Conservation (phyloP, 1,140 invertebrate species). For the Euschistus heros region DNA sequence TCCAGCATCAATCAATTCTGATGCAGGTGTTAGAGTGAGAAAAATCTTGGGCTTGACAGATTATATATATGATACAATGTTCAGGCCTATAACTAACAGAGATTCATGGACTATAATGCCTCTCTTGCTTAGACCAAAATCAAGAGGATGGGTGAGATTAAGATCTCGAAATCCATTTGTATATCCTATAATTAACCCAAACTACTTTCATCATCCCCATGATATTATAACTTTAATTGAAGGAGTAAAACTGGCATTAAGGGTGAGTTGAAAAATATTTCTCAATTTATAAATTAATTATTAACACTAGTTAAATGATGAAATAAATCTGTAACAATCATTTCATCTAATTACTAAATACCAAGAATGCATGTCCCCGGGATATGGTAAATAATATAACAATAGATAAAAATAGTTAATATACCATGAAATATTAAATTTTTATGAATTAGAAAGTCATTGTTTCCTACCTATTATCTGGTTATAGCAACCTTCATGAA, state of each 20-base stretch:
- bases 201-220: slow-evolving; percentile 67
- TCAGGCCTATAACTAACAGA: slow-evolving; percentile 57
- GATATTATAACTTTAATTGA: slow-evolving; percentile 70
- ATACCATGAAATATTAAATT: too few species aligned
- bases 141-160: slow-evolving; percentile 59
- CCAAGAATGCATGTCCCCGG: too few species aligned
- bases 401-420: too few species aligned
- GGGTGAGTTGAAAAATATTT: slow-evolving; percentile 23
- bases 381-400: too few species aligned
- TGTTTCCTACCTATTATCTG: too few species aligned
- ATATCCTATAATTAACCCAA: slow-evolving; percentile 77
- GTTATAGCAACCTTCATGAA: too few species aligned
- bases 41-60: slow-evolving; percentile 76
- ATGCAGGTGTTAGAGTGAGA: slow-evolving; percentile 57
- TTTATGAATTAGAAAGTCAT: too few species aligned
- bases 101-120: slow-evolving; percentile 79
- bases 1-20: slow-evolving; percentile 70
- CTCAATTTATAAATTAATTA: too few species aligned
- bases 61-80: slow-evolving; percentile 64
- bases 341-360: too few species aligned
- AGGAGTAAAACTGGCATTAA: slow-evolving; percentile 46
- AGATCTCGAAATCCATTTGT: slow-evolving; percentile 68
- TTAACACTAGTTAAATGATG: too few species aligned
- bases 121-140: slow-evolving; percentile 64
- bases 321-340: too few species aligned